Evolutionary conservation across 2,888 invertebrate genomes (phyloP).

Genomic region (Hyppa rectilinea): DNA sequence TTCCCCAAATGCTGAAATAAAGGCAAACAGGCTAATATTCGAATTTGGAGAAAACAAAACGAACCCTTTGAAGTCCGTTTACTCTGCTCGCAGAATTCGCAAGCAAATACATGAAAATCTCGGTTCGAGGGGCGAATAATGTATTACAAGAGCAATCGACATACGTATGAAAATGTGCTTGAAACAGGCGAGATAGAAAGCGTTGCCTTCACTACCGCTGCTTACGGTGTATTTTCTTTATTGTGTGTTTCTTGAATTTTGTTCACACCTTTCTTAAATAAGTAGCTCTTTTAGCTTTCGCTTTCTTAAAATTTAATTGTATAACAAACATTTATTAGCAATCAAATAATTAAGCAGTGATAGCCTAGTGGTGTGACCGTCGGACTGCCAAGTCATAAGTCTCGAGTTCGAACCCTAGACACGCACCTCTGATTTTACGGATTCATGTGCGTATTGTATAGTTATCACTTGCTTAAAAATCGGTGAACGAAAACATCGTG

Average conservation of each 20-base stretch:
- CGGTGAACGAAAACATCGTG: no score
- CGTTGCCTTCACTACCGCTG: constrained; percentile 24
- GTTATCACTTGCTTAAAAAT: no score
- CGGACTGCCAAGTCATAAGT: no score
- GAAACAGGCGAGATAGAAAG: constrained; percentile 22
- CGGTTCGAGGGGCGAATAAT: constrained; percentile 42
- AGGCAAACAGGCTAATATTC: constrained; percentile 42
- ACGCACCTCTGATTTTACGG: no score
- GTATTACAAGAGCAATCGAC: constrained; percentile 44
- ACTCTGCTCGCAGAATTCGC: constrained; percentile 24
- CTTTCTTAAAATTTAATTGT: no score
- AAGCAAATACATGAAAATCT: constrained; percentile 55
- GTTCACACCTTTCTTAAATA: neutral
- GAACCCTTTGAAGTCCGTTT: constrained; percentile 56
- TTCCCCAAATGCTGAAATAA: constrained; percentile 36
- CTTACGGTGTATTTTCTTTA: neutral
- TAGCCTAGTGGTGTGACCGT: no score
- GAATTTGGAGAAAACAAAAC: constrained; percentile 51
- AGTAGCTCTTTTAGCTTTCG: neutral
- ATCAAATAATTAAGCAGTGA: no score
- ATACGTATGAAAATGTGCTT: constrained; percentile 40
- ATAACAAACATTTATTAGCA: no score
- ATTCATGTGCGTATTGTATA: no score
- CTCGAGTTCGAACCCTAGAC: no score
- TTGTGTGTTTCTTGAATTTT: neutral